Conservation (phyloP, 2,113 vertebrate species). For the Miniopterus natalensis region DNA sequence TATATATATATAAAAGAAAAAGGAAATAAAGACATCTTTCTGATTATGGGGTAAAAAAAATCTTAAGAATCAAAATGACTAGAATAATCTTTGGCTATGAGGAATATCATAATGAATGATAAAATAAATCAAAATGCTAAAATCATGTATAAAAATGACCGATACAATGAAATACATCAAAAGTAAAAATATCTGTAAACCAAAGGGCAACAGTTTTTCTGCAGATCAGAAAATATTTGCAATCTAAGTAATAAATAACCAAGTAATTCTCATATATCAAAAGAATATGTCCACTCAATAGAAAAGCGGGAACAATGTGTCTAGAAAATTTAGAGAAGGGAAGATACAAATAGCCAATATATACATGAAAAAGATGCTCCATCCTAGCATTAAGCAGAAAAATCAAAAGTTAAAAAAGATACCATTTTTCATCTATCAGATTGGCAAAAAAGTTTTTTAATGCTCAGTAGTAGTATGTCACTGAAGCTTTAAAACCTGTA, state of each 20-base stretch:
- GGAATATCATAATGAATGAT: neutral
- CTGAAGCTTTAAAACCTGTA: neutral
- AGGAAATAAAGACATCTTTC: neutral
- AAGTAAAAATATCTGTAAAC: slow-evolving; percentile 10
- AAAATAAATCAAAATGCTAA: neutral
- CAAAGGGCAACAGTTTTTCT: neutral
- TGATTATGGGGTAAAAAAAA: neutral
- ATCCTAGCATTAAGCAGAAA: neutral
- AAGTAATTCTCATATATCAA: neutral
- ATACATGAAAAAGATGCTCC: neutral
- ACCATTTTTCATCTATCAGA: neutral
- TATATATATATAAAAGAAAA: neutral
- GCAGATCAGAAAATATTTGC: neutral
- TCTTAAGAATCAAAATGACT: slow-evolving; percentile 6
- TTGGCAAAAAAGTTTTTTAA: neutral
- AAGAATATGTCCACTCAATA: neutral
- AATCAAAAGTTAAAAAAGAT: neutral
- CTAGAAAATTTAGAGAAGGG: neutral
- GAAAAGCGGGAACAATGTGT: neutral
- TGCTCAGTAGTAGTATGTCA: neutral
- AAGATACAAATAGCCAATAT: neutral
- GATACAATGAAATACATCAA: neutral
- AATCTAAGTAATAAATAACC: neutral
- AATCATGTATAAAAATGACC: neutral
- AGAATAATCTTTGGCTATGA: neutral